Conservation (phyloP, 2,797 vertebrate species). For the Taenioides sp. region DNA sequence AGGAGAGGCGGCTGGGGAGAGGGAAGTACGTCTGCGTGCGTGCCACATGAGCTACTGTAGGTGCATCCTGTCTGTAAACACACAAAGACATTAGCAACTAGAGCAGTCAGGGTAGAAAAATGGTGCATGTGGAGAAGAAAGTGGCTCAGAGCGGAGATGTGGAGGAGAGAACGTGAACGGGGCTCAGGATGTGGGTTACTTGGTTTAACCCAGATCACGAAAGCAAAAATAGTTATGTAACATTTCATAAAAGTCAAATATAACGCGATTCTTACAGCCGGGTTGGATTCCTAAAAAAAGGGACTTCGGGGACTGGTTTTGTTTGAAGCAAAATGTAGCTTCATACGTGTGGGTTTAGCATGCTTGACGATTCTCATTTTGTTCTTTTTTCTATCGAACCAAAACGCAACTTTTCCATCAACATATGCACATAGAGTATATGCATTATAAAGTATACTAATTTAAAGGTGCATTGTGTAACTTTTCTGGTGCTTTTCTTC, state of each 20-base stretch:
- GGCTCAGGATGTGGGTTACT: conserved; percentile 10
- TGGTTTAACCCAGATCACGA: not conserved
- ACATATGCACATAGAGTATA: not conserved
- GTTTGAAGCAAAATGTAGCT: not conserved
- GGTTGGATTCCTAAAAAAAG: not conserved
- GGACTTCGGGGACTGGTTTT: not conserved
- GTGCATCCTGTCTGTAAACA: conserved; percentile 52
- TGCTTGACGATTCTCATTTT: too few relatives aligned
- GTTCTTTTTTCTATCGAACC: too few relatives aligned
- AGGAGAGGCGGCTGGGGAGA: conserved; percentile 42
- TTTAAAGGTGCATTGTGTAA: too few relatives aligned
- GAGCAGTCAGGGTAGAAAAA: conserved; percentile 9
- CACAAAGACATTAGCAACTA: conserved; percentile 46
- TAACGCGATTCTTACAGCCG: not conserved
- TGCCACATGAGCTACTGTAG: conserved; percentile 41
- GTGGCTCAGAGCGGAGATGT: not conserved
- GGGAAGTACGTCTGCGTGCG: conserved; percentile 24
- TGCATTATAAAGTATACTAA: too few relatives aligned
- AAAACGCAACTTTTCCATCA: not conserved
- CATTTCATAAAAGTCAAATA: not conserved
- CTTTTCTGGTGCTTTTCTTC: too few relatives aligned
- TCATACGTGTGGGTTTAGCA: too few relatives aligned
- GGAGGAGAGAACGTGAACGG: not conserved
- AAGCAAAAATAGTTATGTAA: conserved; percentile 6
- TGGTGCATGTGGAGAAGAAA: conserved; percentile 6